Conservation (phyloP, 1,140 invertebrate species). For the Agraylea sexmaculata region DNA sequence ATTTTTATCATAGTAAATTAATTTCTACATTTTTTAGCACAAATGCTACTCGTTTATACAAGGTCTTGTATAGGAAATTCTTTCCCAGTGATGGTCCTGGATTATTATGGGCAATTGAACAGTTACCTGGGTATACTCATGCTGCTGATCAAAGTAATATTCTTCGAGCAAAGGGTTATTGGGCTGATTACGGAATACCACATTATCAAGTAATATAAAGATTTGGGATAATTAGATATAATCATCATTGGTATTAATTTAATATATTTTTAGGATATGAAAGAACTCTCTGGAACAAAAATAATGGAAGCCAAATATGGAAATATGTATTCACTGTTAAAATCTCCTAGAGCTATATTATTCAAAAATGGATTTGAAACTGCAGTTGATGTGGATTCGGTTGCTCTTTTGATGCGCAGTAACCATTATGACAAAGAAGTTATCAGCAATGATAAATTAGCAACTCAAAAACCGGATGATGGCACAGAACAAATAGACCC, state of each 20-base stretch:
- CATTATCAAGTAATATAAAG: constrained; percentile 45
- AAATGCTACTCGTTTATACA: constrained; percentile 9
- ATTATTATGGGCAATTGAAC: constrained; percentile 70
- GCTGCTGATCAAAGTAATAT: constrained; percentile 56
- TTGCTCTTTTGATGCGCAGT: constrained; percentile 32
- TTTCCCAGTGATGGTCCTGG: constrained; percentile 37
- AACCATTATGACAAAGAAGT: constrained; percentile 24
- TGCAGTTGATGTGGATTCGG: constrained; percentile 30
- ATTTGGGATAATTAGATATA: neutral
- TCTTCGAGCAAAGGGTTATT: constrained; percentile 55
- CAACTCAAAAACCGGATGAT: constrained; percentile 11
- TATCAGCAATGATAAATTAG: constrained; percentile 16
- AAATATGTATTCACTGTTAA: constrained; percentile 30
- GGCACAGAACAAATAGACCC: constrained; percentile 16
- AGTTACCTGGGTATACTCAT: constrained; percentile 58
- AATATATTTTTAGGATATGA: constrained; percentile 29
- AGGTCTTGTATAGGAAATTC: constrained; percentile 21
- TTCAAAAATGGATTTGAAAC: constrained; percentile 33
- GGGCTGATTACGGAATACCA: constrained; percentile 71
- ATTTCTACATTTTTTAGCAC: constrained; percentile 4
- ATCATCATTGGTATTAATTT: neutral
- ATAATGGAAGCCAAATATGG: constrained; percentile 31
- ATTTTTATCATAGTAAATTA: neutral
- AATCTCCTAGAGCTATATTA: constrained; percentile 30
- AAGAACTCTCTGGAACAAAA: constrained; percentile 29